Evolutionary conservation across 2,888 invertebrate genomes (phyloP), one percentile per base, ranked within the genome.

Genomic region (Eupithecia subfuscata): DNA sequence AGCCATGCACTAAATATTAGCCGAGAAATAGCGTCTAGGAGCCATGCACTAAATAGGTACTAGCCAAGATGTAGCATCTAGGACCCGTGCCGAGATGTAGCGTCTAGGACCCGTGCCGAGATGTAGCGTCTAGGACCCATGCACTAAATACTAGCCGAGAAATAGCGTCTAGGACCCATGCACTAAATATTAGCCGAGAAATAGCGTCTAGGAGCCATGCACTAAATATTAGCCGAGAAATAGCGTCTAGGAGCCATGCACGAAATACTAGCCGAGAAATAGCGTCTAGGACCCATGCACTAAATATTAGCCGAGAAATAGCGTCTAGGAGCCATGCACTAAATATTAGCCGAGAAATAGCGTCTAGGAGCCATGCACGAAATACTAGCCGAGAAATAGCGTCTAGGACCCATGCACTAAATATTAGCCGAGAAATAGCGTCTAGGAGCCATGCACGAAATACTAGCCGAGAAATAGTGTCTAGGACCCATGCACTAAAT

Each of bases 401-500:
- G 14, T 43, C 14, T 43, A 43, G 14, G 43, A 43, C 14, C 5
- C 43, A 4, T 43, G 43, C 43, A 14, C 14, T 43, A 48, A 48
- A 48, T 18, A 18, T 18, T 48, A 6, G 48, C 48, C 2, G 18
- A 48, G 48, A 60, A 22, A 0, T 22, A 48, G 18, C 18, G 18
- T 48, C 18, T 48, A n/a, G 18, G 45, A 45, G 16, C 45, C 16
- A 5, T 45, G 14, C 16, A 16, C 16, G 16, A 16, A 45, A 16
- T 45, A 45, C 45, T 45, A 5, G 45, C 16, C 16, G 0, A 16
- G 45, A 16, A 16, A 1, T 43, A 43, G 43, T 12, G 43, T 30
- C 30, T 30, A 25, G 25, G 43, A 63, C 67, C 77, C 68, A 37
- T 69, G 52, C 30, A 63, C 56, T 70, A 40, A 72, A 69, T 60